Evolutionary conservation across 2,113 vertebrate species (phyloP).

Genomic region (Plecotus auritus): DNA sequence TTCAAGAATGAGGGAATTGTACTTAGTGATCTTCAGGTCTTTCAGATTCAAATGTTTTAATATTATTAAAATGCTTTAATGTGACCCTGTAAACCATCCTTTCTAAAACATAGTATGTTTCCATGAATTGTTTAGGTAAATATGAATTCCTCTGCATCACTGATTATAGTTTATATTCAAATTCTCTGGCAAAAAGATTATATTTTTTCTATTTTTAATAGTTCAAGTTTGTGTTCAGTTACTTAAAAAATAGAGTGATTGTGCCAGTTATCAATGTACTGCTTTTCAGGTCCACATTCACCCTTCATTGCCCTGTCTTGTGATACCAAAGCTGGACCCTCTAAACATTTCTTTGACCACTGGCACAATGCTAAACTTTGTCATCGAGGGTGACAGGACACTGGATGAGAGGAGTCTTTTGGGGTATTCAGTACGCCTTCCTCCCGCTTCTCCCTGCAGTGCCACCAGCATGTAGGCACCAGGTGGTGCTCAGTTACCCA

Average conservation of each 20-base stretch:
- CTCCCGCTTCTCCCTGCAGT: not conserved
- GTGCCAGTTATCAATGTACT: not conserved
- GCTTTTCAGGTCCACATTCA: not conserved
- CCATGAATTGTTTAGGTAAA: not conserved
- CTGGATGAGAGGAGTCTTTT: not conserved
- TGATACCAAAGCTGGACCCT: not conserved
- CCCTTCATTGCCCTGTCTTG: not conserved
- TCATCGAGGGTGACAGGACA: not conserved
- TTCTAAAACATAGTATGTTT: not conserved
- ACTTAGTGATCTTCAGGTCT: not conserved
- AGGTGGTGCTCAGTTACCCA: not conserved
- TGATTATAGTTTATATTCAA: not conserved
- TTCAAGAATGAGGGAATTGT: not conserved
- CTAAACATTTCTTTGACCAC: not conserved
- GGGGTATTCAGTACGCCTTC: not conserved
- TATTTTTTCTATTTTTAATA: conserved; percentile 1
- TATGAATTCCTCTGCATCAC: not conserved
- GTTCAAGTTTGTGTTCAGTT: not conserved
- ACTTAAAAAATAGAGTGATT: not conserved
- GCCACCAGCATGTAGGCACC: not conserved
- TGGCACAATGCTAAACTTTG: not conserved
- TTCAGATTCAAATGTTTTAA: conserved; percentile 1
- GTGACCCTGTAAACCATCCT: not conserved
- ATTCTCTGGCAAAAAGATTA: not conserved
- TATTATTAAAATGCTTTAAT: not conserved